Evolutionary conservation across 1,140 invertebrate species (phyloP).

Genomic region (Spodoptera frugiperda): DNA sequence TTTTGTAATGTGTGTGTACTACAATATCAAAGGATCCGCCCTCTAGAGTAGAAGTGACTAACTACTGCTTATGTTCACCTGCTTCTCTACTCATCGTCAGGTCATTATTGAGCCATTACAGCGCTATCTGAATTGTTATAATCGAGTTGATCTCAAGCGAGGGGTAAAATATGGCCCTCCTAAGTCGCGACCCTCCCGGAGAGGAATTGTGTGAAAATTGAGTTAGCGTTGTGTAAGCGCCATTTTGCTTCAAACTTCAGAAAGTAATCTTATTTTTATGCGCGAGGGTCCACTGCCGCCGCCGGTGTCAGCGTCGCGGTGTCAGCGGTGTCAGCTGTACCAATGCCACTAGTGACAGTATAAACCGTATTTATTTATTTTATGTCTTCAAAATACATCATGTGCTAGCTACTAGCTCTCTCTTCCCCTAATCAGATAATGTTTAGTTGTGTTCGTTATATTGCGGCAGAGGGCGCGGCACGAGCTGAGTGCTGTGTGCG

Average conservation of each 20-base stretch:
- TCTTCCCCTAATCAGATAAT: too few species aligned
- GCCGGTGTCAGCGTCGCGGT: neutral
- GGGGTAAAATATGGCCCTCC: constrained; percentile 54
- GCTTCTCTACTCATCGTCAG: constrained; percentile 50
- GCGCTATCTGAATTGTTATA: constrained; percentile 60
- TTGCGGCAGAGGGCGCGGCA: too few species aligned
- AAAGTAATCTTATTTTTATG: constrained; percentile 72
- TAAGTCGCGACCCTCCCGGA: constrained; percentile 27
- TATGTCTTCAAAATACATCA: neutral
- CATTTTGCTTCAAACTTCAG: constrained; percentile 64
- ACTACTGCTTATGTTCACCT: neutral
- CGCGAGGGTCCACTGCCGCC: neutral
- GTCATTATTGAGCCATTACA: constrained; percentile 58
- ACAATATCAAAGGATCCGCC: too few species aligned
- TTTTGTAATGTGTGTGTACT: neutral
- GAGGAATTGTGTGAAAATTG: constrained; percentile 62
- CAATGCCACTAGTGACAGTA: too few species aligned
- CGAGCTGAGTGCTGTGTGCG: too few species aligned
- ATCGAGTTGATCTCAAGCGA: constrained; percentile 64
- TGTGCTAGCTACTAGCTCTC: too few species aligned
- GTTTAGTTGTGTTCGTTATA: too few species aligned
- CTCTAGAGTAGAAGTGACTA: too few species aligned
- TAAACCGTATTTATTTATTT: neutral
- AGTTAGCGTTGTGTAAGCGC: constrained; percentile 67
- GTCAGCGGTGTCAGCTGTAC: neutral